These are phyloP conservation scores for Alethe diademata DNA, from an alignment of 2,113 vertebrate genomes.

Conservation along the genomic window DNA sequence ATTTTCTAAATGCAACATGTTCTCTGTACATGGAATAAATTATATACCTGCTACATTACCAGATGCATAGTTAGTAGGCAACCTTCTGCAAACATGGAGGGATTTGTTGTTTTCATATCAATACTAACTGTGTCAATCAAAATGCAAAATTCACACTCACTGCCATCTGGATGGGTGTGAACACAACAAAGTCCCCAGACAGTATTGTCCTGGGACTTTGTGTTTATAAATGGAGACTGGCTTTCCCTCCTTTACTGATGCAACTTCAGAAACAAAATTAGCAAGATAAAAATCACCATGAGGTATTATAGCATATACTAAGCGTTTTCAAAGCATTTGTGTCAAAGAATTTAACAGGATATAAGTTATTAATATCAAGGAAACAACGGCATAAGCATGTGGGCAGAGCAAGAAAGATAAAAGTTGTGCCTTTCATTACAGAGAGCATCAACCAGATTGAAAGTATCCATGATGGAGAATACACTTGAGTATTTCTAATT, in stretches of 20 bases:
- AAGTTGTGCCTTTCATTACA: neutral
- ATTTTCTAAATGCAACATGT: neutral
- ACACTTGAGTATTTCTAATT: neutral
- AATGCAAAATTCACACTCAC: slow-evolving; percentile 19
- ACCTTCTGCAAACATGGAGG: neutral
- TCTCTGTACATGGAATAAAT: neutral
- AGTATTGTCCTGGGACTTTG: neutral
- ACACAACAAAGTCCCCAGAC: neutral
- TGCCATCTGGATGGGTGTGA: slow-evolving; percentile 26
- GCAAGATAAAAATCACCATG: neutral
- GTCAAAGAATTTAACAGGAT: neutral
- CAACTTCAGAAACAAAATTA: neutral
- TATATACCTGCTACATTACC: neutral
- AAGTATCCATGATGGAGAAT: neutral
- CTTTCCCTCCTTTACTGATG: neutral
- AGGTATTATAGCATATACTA: neutral
- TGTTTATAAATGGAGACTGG: neutral
- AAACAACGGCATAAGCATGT: neutral
- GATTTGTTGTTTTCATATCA: neutral
- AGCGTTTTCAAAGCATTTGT: neutral
- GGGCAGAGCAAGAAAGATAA: neutral
- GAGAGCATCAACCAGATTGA: neutral
- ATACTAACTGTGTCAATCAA: neutral
- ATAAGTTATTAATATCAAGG: neutral
- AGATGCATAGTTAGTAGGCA: neutral